Percentiles rank a stretch among this genome's conserved stretches.
Evolutionary conservation across 2,797 vertebrate species (phyloP).

Genomic region (Todus mexicanus): DNA sequence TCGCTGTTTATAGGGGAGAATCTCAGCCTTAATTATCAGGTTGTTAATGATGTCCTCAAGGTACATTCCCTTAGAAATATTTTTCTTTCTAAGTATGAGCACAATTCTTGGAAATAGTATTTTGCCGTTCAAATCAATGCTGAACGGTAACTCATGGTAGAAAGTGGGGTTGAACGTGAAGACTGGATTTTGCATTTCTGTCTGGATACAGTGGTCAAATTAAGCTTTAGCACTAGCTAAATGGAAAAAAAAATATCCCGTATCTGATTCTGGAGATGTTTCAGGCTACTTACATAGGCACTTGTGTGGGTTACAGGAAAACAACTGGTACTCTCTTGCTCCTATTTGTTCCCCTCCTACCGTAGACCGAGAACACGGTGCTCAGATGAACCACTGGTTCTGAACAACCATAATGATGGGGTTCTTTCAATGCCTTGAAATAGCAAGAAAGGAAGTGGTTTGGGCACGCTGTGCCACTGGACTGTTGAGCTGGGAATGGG

Average conservation of each 20-base stretch:
- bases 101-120: neutral
- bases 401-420: neutral
- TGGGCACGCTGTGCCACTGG: neutral
- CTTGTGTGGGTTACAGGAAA: neutral
- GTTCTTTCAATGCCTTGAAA: neutral
- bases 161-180: neutral
- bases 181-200: neutral
- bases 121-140: neutral
- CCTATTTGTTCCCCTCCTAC: neutral
- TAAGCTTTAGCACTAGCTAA: neutral
- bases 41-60: neutral
- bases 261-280: neutral
- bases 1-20: neutral
- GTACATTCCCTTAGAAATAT: neutral
- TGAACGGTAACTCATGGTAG: neutral
- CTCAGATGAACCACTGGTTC: neutral
- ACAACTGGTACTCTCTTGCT: neutral
- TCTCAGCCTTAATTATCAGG: neutral
- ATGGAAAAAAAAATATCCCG: neutral
- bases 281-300: neutral
- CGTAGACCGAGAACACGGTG: too few relatives aligned
- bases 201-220: neutral
- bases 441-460: neutral
- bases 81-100: neutral
- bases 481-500: neutral